Conservation (phyloP, 2,113 vertebrate species). For the Pluvialis apricaria region DNA sequence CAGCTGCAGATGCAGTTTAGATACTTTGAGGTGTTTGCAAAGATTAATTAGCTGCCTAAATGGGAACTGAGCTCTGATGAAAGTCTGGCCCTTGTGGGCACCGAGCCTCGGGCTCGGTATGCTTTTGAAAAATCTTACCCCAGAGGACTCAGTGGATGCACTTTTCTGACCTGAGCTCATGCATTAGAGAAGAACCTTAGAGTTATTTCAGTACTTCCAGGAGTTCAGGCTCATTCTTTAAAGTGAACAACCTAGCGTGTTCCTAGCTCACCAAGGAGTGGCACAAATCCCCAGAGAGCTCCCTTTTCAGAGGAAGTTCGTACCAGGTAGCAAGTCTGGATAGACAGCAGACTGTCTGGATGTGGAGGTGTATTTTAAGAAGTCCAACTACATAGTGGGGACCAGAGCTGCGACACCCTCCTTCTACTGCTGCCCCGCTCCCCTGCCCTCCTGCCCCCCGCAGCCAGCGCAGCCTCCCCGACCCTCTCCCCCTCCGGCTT, state of each 20-base stretch:
- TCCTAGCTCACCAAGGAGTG: not conserved
- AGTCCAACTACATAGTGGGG: not conserved
- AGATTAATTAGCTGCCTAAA: conserved; percentile 54
- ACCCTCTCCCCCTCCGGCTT: too few relatives aligned
- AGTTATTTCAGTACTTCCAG: conserved; percentile 34
- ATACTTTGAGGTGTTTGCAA: conserved; percentile 37
- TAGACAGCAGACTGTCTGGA: not conserved
- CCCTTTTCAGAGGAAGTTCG: not conserved
- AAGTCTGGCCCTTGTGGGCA: conserved; percentile 5
- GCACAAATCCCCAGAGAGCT: not conserved
- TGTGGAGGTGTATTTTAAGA: not conserved
- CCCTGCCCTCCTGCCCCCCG: not conserved
- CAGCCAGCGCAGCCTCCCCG: too few relatives aligned
- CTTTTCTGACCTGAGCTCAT: conserved; percentile 37
- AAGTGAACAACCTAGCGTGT: not conserved
- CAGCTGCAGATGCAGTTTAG: conserved; percentile 14
- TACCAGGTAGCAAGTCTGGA: not conserved
- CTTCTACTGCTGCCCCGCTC: not conserved
- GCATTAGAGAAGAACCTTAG: not conserved
- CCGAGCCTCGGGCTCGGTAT: not conserved
- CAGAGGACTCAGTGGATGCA: not conserved
- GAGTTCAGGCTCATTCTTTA: conserved; percentile 12
- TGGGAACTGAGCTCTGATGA: conserved; percentile 23
- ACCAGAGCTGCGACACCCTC: not conserved
- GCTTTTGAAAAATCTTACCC: conserved; percentile 48